These are phyloP conservation scores for Hirudinaria manillensis DNA, from an alignment of 2,888 invertebrate species.

Conservation along the genomic window DNA sequence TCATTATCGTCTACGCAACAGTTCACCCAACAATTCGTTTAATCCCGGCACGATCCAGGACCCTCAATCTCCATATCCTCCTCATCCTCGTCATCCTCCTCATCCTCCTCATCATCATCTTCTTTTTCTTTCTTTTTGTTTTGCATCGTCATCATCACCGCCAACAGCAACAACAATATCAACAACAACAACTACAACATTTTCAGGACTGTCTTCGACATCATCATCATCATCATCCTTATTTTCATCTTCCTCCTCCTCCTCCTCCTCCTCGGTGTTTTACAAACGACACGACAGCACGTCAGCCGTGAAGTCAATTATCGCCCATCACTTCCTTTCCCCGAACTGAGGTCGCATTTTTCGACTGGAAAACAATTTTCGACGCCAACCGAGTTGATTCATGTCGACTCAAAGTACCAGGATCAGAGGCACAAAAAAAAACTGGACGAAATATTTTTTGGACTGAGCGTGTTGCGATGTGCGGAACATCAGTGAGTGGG, in stretches of 20 bases:
- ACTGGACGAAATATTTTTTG: too few species aligned
- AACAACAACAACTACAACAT: neutral
- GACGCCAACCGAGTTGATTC: neutral
- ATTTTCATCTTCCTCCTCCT: too few species aligned
- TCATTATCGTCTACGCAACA: too few species aligned
- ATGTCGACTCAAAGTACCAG: neutral
- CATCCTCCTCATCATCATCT: neutral
- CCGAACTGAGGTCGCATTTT: neutral
- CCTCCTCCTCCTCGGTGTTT: too few species aligned
- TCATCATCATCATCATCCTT: conserved; percentile 11
- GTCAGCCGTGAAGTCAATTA: neutral
- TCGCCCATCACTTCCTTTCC: neutral
- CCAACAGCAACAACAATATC: neutral
- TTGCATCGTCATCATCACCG: neutral
- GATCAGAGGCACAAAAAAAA: neutral
- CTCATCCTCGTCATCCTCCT: neutral
- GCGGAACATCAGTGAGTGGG: too few species aligned
- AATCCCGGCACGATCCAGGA: too few species aligned
- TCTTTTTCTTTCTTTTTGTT: neutral
- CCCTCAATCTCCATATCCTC: neutral
- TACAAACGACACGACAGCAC: neutral
- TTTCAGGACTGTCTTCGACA: neutral
- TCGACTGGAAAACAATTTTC: neutral
- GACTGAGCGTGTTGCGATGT: too few species aligned
- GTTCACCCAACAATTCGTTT: too few species aligned